Percentiles rank a stretch among this genome's conserved stretches.
Evolutionary conservation across 2,888 invertebrate species (phyloP).

Genomic region (Melinaea menophilus): DNA sequence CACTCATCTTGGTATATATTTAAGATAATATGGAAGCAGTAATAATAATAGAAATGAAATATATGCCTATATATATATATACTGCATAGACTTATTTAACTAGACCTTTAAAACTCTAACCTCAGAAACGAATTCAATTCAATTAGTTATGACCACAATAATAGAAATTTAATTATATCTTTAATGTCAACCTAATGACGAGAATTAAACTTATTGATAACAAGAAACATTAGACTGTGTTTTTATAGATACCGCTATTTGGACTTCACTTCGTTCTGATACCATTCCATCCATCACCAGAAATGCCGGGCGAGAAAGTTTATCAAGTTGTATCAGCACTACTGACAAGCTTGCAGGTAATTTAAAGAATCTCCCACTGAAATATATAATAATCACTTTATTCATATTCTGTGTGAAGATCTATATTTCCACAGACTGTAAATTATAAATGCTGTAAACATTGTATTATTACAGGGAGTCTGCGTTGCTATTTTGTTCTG

Average conservation of each 20-base stretch:
- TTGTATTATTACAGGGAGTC: conserved; percentile 72
- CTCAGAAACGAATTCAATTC: too few species aligned
- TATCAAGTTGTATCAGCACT: conserved; percentile 83
- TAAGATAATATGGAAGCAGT: neutral
- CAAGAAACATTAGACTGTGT: neutral
- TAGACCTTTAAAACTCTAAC: too few species aligned
- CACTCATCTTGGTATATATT: conserved; percentile 78
- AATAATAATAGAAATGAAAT: too few species aligned
- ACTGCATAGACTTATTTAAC: too few species aligned
- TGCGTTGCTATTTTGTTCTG: conserved; percentile 85
- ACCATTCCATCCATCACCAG: conserved; percentile 80
- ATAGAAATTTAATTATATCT: too few species aligned
- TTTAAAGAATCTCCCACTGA: neutral
- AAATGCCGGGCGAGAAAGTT: conserved; percentile 73
- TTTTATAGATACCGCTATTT: conserved; percentile 80
- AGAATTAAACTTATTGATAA: conserved; percentile 24
- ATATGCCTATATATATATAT: too few species aligned
- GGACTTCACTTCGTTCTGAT: conserved; percentile 85
- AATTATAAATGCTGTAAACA: neutral
- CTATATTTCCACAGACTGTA: too few species aligned
- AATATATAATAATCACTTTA: neutral
- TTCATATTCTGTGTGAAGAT: neutral
- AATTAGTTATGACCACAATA: too few species aligned
- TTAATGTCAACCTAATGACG: neutral
- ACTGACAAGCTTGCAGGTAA: conserved; percentile 84